phyloP scores from a whole-genome alignment of 2,888 invertebrate species.

The Polydesmus complanatus region DNA sequence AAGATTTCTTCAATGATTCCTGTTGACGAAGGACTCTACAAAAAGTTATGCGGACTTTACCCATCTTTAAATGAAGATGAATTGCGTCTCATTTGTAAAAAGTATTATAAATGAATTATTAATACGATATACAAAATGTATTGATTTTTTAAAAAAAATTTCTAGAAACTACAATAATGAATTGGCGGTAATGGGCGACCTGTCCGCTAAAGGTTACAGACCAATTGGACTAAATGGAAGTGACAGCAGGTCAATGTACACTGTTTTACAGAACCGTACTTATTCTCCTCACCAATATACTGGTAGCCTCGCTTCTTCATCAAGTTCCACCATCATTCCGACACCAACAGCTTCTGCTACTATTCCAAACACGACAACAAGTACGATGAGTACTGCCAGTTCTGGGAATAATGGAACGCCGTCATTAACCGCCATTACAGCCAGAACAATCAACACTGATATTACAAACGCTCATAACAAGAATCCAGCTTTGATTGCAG shows the following conservation, averaged over 20 bases:
- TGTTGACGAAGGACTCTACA: constrained; percentile 15
- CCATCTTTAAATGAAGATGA: constrained; percentile 16
- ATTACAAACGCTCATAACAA: neutral
- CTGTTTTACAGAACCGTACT: neutral
- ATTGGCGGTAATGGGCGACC: constrained; percentile 14
- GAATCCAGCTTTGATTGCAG: neutral
- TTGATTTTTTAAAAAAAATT: neutral
- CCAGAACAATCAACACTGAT: neutral
- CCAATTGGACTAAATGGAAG: neutral
- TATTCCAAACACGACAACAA: neutral
- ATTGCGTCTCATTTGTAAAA: constrained; percentile 15
- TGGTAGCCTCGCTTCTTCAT: neutral
- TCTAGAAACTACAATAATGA: constrained; percentile 16
- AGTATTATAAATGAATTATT: constrained; percentile 9
- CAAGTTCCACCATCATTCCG: too few species aligned
- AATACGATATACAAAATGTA: too few species aligned
- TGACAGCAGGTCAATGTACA: neutral
- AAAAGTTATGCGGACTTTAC: constrained; percentile 12
- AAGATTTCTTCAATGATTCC: constrained; percentile 17
- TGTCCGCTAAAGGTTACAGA: constrained; percentile 9
- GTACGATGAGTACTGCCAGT: neutral
- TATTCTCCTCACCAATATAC: constrained; percentile 4
- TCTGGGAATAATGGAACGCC: neutral
- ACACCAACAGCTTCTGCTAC: neutral
- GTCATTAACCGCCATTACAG: neutral